Evolutionary conservation across 2,888 invertebrate genomes (phyloP).

Genomic region (Aromia moschata): DNA sequence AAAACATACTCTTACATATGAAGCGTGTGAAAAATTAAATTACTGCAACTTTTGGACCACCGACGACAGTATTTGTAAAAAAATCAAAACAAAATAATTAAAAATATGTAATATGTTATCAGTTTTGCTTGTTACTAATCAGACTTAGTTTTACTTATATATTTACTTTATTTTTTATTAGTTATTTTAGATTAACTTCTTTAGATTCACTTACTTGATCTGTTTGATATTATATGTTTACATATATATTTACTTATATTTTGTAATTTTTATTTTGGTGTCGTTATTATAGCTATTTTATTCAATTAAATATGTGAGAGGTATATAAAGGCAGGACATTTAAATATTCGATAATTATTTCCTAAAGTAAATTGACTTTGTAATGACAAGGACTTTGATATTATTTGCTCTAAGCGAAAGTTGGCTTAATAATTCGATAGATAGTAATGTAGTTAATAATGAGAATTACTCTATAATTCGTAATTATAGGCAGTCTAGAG

Average conservation of each 20-base stretch:
- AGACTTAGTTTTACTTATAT: background rate
- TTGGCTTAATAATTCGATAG: background rate
- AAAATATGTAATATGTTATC: background rate
- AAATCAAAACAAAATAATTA: background rate
- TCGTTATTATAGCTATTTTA: background rate
- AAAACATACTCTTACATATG: background rate
- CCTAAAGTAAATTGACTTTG: background rate
- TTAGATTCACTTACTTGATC: background rate
- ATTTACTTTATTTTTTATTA: background rate
- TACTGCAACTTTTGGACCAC: background rate
- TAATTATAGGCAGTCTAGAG: background rate
- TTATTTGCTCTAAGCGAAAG: background rate
- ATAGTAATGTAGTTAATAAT: background rate
- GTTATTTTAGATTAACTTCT: background rate
- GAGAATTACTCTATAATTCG: background rate
- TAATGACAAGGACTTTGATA: background rate
- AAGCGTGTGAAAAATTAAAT: background rate
- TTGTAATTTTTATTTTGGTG: background rate
- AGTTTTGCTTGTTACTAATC: background rate
- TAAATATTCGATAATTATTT: background rate
- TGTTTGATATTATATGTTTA: background rate
- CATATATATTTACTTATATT: background rate
- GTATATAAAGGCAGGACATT: background rate
- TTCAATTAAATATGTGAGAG: background rate
- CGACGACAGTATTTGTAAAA: background rate